phyloP scores from a whole-genome alignment of 2,888 invertebrate species.

The Thera britannica region DNA sequence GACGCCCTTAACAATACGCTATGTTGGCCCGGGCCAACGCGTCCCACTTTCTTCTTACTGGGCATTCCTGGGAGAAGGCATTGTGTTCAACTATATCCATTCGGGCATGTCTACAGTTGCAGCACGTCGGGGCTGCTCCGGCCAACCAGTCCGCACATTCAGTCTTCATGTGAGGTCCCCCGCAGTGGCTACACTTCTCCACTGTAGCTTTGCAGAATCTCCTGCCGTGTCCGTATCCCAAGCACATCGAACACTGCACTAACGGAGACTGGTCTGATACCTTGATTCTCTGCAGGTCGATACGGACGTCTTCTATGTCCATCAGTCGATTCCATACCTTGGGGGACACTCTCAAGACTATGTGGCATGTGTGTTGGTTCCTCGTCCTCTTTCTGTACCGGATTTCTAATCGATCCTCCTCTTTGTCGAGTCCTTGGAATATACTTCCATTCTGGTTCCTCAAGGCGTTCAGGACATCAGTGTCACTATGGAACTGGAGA shows the following conservation, averaged over 20 bases:
- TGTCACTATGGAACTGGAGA: no score
- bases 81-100: not conserved
- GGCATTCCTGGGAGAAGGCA: not conserved
- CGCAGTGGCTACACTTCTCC: slow-evolving; percentile 40
- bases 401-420: no score
- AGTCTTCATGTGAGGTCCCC: slow-evolving; percentile 29
- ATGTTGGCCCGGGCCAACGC: not conserved
- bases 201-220: slow-evolving; percentile 29
- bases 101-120: not conserved
- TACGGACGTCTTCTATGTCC: no score
- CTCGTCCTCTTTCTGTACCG: no score
- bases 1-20: not conserved
- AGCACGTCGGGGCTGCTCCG: not conserved
- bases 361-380: no score
- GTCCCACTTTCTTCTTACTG: not conserved
- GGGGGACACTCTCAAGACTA: no score
- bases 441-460: no score
- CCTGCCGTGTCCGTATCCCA: slow-evolving; percentile 36
- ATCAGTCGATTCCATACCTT: no score
- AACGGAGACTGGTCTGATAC: slow-evolving; percentile 1
- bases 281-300: no score
- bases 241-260: slow-evolving; percentile 38
- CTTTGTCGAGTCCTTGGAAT: no score
- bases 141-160: slow-evolving; percentile 16
- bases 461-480: no score